Conservation (phyloP, 2,888 invertebrate genomes). For the Siphonodentalium dalli region DNA sequence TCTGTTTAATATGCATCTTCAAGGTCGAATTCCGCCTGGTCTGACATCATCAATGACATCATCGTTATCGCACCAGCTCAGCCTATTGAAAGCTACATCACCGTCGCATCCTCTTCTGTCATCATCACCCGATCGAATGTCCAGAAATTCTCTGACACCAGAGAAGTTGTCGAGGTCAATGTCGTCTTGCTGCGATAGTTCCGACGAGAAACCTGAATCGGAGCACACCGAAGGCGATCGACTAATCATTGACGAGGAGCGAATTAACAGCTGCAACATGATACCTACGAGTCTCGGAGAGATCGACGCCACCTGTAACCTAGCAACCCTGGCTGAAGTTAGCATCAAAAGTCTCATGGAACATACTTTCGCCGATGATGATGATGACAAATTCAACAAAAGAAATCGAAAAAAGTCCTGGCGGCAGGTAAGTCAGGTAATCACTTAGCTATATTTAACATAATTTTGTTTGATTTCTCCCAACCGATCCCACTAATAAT, state of each 20-base stretch:
- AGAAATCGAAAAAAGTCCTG: conserved; percentile 62
- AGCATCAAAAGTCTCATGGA: conserved; percentile 36
- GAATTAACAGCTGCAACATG: too few relatives aligned
- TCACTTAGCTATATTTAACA: not conserved
- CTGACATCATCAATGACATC: conserved; percentile 1
- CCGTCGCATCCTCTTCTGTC: conserved; percentile 1
- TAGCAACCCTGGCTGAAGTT: conserved; percentile 49
- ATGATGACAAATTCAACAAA: conserved; percentile 30
- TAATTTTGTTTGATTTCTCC: too few relatives aligned
- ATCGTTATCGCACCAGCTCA: conserved; percentile 23
- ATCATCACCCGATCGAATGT: conserved; percentile 12
- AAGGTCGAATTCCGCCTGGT: conserved; percentile 9
- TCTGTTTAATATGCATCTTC: conserved; percentile 37
- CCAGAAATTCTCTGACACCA: too few relatives aligned
- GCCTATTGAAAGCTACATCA: conserved; percentile 6
- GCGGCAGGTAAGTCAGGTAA: conserved; percentile 47
- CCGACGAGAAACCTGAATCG: conserved; percentile 8
- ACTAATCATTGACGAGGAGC: conserved; percentile 19
- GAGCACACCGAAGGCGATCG: conserved; percentile 11
- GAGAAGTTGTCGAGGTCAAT: too few relatives aligned
- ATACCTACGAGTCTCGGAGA: too few relatives aligned
- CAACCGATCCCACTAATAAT: too few relatives aligned
- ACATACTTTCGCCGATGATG: conserved; percentile 12
- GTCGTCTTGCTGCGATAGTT: conserved; percentile 12
- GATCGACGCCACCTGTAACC: conserved; percentile 42